These are phyloP conservation scores for Drosophila ustulata DNA, from an alignment of 2,888 invertebrate genomes.

Conservation along the genomic window DNA sequence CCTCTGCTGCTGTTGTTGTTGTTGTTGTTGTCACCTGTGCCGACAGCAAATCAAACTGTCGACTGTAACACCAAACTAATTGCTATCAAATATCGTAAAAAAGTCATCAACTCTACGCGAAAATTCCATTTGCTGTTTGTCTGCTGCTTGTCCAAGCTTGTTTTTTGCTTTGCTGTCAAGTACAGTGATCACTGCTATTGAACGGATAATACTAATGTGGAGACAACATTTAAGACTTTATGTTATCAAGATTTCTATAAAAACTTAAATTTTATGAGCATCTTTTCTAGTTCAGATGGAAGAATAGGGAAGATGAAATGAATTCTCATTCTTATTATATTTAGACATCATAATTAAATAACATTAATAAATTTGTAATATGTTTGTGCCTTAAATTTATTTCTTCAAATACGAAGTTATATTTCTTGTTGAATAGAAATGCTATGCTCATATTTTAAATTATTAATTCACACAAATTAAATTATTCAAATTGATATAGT, in stretches of 20 bases:
- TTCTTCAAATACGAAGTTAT: no score
- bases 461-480: no score
- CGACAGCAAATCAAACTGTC: conserved; percentile 42
- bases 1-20: conserved; percentile 1
- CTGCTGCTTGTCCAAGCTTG: neutral
- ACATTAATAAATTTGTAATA: no score
- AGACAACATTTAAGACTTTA: neutral
- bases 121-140: conserved; percentile 32
- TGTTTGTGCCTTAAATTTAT: no score
- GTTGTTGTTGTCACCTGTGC: conserved; percentile 39
- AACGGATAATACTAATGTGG: neutral
- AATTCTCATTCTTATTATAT: no score
- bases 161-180: neutral
- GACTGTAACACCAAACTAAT: conserved; percentile 50
- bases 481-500: neutral
- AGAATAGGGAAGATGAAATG: no score
- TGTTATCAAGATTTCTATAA: no score
- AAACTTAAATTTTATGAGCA: no score
- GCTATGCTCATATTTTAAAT: no score
- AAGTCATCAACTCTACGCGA: conserved; percentile 65
- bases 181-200: conserved; percentile 37
- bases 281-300: no score
- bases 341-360: no score
- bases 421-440: no score
- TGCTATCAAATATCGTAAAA: conserved; percentile 65